phyloP scores from a whole-genome alignment of 2,888 invertebrate species.

The Cataglyphis cursor region DNA sequence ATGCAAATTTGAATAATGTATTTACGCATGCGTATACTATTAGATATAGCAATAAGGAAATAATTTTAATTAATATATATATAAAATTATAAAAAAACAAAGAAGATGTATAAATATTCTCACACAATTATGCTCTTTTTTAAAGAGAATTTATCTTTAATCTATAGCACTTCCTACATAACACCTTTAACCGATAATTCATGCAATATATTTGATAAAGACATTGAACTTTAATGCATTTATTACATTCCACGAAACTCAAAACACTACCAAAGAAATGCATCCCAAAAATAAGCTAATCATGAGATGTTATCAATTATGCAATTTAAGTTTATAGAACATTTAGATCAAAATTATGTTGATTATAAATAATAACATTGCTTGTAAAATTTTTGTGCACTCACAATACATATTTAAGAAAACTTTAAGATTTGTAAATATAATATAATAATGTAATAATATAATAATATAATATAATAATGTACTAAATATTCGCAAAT shows the following conservation, averaged over 20 bases:
- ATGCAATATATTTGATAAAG: conserved; percentile 67
- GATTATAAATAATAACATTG: background rate
- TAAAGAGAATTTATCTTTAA: conserved; percentile 37
- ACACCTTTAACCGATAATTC: conserved; percentile 71
- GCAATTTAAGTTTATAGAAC: conserved; percentile 44
- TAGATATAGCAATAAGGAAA: conserved; percentile 21
- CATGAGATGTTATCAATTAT: conserved; percentile 57
- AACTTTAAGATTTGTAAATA: background rate
- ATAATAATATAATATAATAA: conserved; percentile 19
- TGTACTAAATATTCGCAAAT: conserved; percentile 33
- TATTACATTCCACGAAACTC: conserved; percentile 59
- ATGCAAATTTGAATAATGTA: conserved; percentile 29
- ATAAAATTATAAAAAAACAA: conserved; percentile 5
- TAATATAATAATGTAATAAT: conserved; percentile 27
- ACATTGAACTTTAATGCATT: conserved; percentile 54
- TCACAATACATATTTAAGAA: background rate
- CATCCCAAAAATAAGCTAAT: conserved; percentile 69
- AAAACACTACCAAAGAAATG: conserved; percentile 63
- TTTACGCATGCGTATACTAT: conserved; percentile 5
- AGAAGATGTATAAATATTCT: conserved; percentile 45
- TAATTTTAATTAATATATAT: conserved; percentile 36
- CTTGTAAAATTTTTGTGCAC: conserved; percentile 13
- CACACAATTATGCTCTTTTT: conserved; percentile 27
- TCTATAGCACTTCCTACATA: conserved; percentile 38
- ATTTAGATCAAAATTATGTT: background rate